Base-by-base conservation (phyloP, 2,797 vertebrate genomes). In the Poecile montanus region DNA sequence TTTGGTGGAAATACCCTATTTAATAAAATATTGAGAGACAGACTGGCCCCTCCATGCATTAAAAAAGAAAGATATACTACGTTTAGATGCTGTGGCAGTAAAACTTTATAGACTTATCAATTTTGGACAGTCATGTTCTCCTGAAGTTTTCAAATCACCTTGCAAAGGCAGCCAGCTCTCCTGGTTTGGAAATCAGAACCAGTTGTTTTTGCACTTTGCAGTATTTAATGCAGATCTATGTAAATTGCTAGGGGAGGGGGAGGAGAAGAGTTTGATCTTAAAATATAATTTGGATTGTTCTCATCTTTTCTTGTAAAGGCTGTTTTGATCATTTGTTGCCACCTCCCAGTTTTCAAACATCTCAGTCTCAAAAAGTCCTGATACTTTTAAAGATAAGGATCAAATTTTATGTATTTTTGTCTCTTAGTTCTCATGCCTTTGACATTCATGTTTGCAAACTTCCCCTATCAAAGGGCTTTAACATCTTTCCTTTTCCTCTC, bases 341-440 rank as follows among this genome's bases (percentile, higher is more conserved):
- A 76, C 93, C 94, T 94, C 95, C 90, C 95, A 81, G 62, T 84
- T 95, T 94, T 95, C 91, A 94, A 94, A 93, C 88, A 84, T 53
- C 70, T 86, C 51, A 18, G 36, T 92, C 91, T 94, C 82, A 75
- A 90, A 94, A 96, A 86, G 85, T 88, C 94, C 44, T 66, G 91
- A 72, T 93, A 91, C 88, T 94, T 94, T 96, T 93, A 89, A 91
- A 95, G 96, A 96, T 96, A 96, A 96, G 63, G 62, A 96, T 96
- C 96, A 95, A 51, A 88, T 91, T 93, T 85, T 77, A 92, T 91
- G 93, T 91, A 66, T 84, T 95, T 96, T 93, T 44, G 66, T 78
- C 79, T 93, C 82, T 89, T 26, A 90, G 93, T 96, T 96, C 95
- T 95, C 93, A 95, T 91, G 90, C 85, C 77, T 96, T 96, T 93